A percentile compares a stretch with the other conserved stretches of the same genome.
These are phyloP conservation scores for Coelopa pilipes DNA, from an alignment of 2,888 invertebrate genomes.

Conservation along the genomic window DNA sequence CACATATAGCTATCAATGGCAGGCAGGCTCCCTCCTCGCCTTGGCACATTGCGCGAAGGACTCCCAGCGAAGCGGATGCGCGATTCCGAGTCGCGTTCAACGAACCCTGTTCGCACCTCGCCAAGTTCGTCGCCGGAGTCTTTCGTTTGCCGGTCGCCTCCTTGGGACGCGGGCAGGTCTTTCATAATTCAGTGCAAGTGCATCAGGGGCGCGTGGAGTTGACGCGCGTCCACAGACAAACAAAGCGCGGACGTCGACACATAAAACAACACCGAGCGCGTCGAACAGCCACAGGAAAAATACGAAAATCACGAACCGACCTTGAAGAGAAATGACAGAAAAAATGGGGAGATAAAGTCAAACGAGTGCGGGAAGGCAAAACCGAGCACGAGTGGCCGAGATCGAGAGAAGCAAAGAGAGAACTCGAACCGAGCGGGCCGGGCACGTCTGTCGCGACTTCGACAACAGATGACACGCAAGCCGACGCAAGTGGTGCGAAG, in stretches of 20 bases:
- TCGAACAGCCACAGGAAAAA: background rate
- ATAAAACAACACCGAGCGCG: background rate
- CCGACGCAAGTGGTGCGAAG: background rate
- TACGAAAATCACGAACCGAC: background rate
- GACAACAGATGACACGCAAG: background rate
- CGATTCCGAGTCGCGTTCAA: background rate
- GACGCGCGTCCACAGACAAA: no score
- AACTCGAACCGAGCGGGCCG: background rate
- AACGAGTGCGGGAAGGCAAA: background rate
- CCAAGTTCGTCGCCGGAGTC: conserved; percentile 35
- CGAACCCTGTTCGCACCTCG: background rate
- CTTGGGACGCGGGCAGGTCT: background rate
- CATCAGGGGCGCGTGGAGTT: no score
- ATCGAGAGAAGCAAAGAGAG: background rate
- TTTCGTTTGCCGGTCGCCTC: conserved; percentile 29
- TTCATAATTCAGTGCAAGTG: no score
- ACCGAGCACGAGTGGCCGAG: background rate
- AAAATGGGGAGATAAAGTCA: background rate
- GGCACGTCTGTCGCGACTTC: background rate
- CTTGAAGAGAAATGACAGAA: background rate
- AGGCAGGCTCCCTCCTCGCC: no score
- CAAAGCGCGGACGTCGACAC: background rate
- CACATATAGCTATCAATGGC: no score
- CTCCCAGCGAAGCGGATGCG: no score
- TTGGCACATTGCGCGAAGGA: no score